Evolutionary conservation across 1,140 invertebrate genomes (phyloP).

Genomic region (Euura lappo): DNA sequence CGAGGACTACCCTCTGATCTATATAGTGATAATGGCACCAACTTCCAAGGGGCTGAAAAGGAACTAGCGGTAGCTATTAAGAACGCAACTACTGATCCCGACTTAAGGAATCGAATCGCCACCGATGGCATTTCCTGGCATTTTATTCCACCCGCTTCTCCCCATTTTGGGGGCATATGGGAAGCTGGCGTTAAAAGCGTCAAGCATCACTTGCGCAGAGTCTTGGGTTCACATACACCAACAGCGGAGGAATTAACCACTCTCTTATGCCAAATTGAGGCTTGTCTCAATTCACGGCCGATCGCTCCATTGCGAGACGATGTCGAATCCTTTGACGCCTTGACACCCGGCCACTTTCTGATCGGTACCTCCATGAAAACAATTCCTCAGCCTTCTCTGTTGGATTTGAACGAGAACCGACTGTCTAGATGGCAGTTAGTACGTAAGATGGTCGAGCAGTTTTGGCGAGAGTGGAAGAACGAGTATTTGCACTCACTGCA

Average conservation of each 20-base stretch:
- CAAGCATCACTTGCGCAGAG: slow-evolving; percentile 31
- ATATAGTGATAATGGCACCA: slow-evolving; percentile 23
- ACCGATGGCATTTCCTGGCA: slow-evolving; percentile 31
- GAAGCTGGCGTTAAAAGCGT: no score
- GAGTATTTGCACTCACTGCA: slow-evolving; percentile 34
- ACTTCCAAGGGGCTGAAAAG: slow-evolving; percentile 21
- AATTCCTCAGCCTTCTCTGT: slow-evolving; percentile 18
- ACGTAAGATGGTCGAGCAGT: slow-evolving; percentile 26
- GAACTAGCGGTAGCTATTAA: no score
- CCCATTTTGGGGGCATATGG: slow-evolving; percentile 53
- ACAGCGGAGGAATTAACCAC: slow-evolving; percentile 18
- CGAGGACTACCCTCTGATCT: slow-evolving; percentile 19
- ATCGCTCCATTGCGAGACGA: slow-evolving; percentile 22
- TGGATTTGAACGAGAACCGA: slow-evolving; percentile 13
- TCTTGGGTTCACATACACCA: slow-evolving; percentile 22
- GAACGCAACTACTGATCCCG: no score
- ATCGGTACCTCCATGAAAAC: slow-evolving; percentile 19
- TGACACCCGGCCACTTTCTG: slow-evolving; percentile 24
- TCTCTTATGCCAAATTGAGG: slow-evolving; percentile 17
- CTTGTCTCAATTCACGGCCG: slow-evolving; percentile 32
- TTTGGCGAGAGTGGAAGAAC: slow-evolving; percentile 35
- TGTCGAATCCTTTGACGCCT: slow-evolving; percentile 11
- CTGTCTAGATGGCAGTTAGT: slow-evolving; percentile 35
- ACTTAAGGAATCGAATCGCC: background rate
- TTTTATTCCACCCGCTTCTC: slow-evolving; percentile 48